Base-by-base conservation (phyloP, 2,113 vertebrate species). In the Nannobrachium achirus region DNA sequence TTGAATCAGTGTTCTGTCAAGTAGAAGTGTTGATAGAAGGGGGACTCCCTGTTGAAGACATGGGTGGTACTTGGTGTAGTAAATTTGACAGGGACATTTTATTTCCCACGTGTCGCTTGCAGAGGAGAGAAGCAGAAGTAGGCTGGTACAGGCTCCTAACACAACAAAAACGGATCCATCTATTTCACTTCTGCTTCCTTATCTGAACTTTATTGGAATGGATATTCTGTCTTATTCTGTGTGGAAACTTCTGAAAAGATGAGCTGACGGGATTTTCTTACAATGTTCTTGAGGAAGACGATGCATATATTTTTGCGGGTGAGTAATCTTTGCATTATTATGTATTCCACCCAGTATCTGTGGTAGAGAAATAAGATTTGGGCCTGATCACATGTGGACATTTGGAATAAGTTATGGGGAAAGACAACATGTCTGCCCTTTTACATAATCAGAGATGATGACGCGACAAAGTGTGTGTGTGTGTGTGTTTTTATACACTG, bases 141-240 rank as follows among this genome's bases (percentile, higher is more conserved):
- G 38, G n/a, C n/a, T n/a, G n/a, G n/a, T 33, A 33, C 25, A 33
- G 25, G 25, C 25, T 33, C 25, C 25, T 33, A 33, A 33, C n/a
- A 33, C 25, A 33, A 33, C 3, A 33, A 25, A 33, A 33, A 33
- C 25, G 25, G 25, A 33, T 33, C 25, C 25, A 33, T 33, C 2
- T 33, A 10, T 86, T 85, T 85, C 78, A 75, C 78, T 88, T 88
- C 86, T 70, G 64, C 59, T 72, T 79, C 25, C 25, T 19, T 1
- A 2, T 15, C 1, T n/a, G n/a, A n/a, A 9, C 0, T 8, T 0
- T 13, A 0, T 1, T 11, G 20, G 19, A 38, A 46, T 11, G 14
- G 6, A 69, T 7, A 42, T 16, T 13, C 42, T 1, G 40, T 3
- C 6, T 5, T 33, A 48, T 16, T 13, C 42, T 1, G 40, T 3